Evolutionary conservation across 2,888 invertebrate genomes (phyloP).

Genomic region (Agrotis segetum): DNA sequence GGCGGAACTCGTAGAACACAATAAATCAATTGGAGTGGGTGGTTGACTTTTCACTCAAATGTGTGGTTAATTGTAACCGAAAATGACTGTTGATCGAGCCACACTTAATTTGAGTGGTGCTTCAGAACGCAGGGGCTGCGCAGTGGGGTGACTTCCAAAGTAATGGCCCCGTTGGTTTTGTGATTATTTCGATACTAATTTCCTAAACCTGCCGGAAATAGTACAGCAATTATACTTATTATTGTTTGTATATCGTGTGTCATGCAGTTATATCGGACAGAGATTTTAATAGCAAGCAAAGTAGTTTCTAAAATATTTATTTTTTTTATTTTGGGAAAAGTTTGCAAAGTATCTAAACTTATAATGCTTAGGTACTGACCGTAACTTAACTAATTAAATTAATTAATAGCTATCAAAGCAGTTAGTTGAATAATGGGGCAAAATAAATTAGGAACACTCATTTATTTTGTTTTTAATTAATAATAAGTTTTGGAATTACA

Average conservation of each 20-base stretch:
- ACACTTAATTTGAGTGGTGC: conserved; percentile 91
- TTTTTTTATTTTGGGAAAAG: neutral
- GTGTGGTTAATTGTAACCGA: conserved; percentile 91
- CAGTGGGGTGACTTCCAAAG: conserved; percentile 76
- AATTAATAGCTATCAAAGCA: too few species aligned
- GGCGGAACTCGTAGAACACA: conserved; percentile 88
- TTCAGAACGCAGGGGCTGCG: conserved; percentile 82
- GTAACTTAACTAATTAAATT: too few species aligned
- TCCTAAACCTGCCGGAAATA: conserved; percentile 79
- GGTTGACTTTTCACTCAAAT: conserved; percentile 91
- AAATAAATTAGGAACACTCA: conserved; percentile 14
- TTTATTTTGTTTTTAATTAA: conserved; percentile 23
- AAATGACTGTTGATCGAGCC: conserved; percentile 91
- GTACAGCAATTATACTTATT: conserved; percentile 75
- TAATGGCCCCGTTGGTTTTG: conserved; percentile 85
- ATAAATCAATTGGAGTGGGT: conserved; percentile 91
- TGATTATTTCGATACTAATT: conserved; percentile 86
- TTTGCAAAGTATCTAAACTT: neutral
- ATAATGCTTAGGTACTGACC: neutral
- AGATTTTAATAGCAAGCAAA: conserved; percentile 32
- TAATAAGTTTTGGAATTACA: conserved; percentile 7
- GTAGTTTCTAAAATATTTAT: neutral
- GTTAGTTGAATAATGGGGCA: neutral
- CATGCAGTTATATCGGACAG: conserved; percentile 41
- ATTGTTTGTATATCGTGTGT: conserved; percentile 67